phyloP scores from a whole-genome alignment of 2,888 invertebrate genomes.

The Altica lythri region DNA sequence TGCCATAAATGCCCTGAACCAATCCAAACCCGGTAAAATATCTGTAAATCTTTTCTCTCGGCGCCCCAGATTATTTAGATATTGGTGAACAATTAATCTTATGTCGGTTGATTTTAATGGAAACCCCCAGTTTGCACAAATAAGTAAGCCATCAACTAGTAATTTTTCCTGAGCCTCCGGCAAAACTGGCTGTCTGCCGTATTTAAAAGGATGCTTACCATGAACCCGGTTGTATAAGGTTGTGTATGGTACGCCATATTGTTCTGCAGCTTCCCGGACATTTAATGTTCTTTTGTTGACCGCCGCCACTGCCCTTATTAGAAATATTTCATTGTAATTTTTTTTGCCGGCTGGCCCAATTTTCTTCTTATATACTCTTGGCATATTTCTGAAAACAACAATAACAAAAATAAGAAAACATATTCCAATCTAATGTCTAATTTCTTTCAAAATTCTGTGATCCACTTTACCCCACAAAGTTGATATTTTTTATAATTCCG shows the following conservation, averaged over 20 bases:
- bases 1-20: constrained; percentile 4
- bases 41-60: constrained; percentile 17
- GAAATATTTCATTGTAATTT: no score
- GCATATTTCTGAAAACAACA: no score
- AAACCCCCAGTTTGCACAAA: constrained; percentile 28
- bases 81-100: constrained; percentile 20
- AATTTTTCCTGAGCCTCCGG: background rate
- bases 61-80: constrained; percentile 26
- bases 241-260: constrained; percentile 9
- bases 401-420: no score
- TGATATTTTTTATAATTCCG: no score
- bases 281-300: no score
- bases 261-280: no score
- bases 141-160: constrained; percentile 1
- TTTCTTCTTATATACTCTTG: no score
- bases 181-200: constrained; percentile 20
- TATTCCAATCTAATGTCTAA: no score
- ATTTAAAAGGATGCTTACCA: constrained; percentile 5
- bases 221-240: constrained; percentile 5
- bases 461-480: no score
- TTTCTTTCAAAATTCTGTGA: no score
- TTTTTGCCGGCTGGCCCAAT: no score
- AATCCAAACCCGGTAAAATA: constrained; percentile 21
- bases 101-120: constrained; percentile 24
- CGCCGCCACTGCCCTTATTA: no score